Percentiles rank a stretch among this genome's conserved stretches.
Conservation (phyloP, 2,113 vertebrate genomes). For the Heteronetta atricapilla region DNA sequence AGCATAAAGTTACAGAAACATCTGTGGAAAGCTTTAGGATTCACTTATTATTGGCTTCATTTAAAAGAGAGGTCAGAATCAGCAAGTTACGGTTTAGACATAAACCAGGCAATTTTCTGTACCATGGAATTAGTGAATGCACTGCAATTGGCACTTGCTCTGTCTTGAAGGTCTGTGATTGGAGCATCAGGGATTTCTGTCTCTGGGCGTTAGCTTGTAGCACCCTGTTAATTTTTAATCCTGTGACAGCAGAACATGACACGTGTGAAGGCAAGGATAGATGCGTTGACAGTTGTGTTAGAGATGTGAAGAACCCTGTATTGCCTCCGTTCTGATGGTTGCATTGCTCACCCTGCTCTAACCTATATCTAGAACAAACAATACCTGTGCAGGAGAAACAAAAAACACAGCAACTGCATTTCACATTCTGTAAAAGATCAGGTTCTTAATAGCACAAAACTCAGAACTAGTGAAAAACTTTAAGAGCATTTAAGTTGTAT, state of each 20-base stretch:
- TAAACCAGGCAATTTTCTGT: not conserved
- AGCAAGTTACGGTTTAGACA: not conserved
- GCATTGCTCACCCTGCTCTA: not conserved
- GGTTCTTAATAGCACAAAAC: not conserved
- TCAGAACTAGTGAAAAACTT: not conserved
- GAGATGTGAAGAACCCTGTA: not conserved
- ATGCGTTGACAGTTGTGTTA: not conserved
- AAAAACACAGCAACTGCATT: not conserved
- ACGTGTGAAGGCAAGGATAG: fast-evolving
- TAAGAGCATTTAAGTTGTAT: not conserved
- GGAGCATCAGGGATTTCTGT: not conserved
- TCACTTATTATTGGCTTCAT: not conserved
- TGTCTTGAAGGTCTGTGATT: not conserved
- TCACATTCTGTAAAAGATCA: not conserved
- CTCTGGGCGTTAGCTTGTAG: not conserved
- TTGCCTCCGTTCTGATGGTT: not conserved
- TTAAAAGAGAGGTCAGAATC: not conserved
- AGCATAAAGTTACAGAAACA: not conserved
- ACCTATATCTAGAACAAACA: not conserved
- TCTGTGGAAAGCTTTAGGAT: not conserved
- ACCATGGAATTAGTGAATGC: not conserved
- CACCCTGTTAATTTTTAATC: not conserved
- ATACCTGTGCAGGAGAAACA: not conserved
- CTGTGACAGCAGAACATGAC: not conserved
- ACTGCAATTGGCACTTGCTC: not conserved